Evolutionary conservation across 2,113 vertebrate species (phyloP).

Genomic region (Excalfactoria chinensis): DNA sequence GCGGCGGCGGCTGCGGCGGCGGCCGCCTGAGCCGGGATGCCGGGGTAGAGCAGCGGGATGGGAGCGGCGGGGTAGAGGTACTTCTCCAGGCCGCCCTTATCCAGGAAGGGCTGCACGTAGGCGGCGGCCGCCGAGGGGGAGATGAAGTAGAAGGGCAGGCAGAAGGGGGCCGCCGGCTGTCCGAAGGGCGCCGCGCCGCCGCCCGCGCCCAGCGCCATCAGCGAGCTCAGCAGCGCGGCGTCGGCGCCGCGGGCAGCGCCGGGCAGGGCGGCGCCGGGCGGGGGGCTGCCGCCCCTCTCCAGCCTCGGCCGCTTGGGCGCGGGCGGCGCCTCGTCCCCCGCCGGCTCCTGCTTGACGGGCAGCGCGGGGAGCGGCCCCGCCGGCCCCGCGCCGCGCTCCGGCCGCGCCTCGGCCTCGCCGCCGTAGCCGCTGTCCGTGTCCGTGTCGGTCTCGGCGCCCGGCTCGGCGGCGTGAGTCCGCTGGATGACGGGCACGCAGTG

Average conservation of each 20-base stretch:
- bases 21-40: slow-evolving; percentile 75
- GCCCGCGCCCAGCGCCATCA: slow-evolving; percentile 86
- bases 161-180: slow-evolving; percentile 89
- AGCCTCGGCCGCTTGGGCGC: slow-evolving; percentile 84
- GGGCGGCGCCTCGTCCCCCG: slow-evolving; percentile 81
- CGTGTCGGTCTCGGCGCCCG: slow-evolving; percentile 89
- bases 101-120: slow-evolving; percentile 90
- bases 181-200: slow-evolving; percentile 76
- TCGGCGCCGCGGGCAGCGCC: slow-evolving; percentile 37
- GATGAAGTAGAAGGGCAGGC: slow-evolving; percentile 93
- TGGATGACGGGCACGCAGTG: slow-evolving; percentile 97
- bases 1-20: slow-evolving; percentile 66
- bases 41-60: slow-evolving; percentile 88
- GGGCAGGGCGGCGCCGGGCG: slow-evolving; percentile 10
- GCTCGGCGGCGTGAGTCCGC: slow-evolving; percentile 89
- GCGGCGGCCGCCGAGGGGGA: slow-evolving; percentile 86
- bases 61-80: slow-evolving; percentile 86
- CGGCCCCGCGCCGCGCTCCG: neutral
- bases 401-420: slow-evolving; percentile 80
- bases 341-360: slow-evolving; percentile 89
- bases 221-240: slow-evolving; percentile 85
- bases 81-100: slow-evolving; percentile 89
- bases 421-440: slow-evolving; percentile 98
- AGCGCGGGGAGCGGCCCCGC: neutral
- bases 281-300: slow-evolving; percentile 50